Conservation (phyloP, 2,113 vertebrate species). For the Mustelus asterias region DNA sequence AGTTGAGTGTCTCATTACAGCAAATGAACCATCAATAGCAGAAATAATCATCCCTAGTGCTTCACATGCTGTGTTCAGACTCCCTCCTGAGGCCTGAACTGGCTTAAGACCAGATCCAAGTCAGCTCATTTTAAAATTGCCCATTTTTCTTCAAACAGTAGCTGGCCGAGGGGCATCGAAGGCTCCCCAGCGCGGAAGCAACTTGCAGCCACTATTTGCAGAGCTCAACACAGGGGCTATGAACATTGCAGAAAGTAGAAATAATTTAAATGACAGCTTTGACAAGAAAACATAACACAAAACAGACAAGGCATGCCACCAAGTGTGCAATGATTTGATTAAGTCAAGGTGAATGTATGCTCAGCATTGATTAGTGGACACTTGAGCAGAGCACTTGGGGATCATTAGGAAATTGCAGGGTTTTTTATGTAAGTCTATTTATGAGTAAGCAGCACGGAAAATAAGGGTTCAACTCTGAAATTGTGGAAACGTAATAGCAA, state of each 20-base stretch:
- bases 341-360: conserved; percentile 14
- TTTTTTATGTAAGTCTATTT: background rate
- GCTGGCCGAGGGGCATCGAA: background rate
- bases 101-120: background rate
- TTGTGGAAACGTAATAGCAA: background rate
- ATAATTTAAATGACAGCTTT: conserved; percentile 32
- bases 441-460: background rate
- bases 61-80: background rate
- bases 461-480: background rate
- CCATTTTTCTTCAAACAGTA: background rate
- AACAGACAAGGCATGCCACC: conserved; percentile 13
- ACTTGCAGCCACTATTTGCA: background rate
- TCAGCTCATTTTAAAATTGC: conserved; percentile 25
- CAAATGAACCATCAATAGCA: background rate
- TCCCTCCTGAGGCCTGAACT: background rate
- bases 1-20: background rate
- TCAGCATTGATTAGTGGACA: background rate
- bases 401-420: background rate
- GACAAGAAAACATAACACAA: background rate
- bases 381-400: background rate
- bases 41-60: background rate
- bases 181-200: background rate
- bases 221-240: conserved; percentile 17
- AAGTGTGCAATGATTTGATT: conserved; percentile 23
- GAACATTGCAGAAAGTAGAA: background rate